Evolutionary conservation across 2,888 invertebrate species (phyloP).

Genomic region (Drosophila nr. perissopoda): DNA sequence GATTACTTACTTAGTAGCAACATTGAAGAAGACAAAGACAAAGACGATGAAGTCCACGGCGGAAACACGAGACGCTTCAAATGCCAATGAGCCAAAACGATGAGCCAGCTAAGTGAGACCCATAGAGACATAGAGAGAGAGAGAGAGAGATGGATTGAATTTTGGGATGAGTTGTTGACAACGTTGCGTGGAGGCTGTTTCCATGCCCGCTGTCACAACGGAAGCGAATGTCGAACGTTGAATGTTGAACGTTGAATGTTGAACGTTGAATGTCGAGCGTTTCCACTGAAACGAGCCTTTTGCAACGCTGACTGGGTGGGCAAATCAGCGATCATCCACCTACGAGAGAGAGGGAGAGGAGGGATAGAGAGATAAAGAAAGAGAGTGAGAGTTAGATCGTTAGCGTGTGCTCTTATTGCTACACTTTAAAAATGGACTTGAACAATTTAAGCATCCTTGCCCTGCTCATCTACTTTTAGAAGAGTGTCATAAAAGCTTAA

Average conservation of each 20-base stretch:
- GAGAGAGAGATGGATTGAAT: not conserved
- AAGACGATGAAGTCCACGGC: constrained; percentile 13
- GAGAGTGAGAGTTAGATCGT: constrained; percentile 7
- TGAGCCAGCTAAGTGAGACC: constrained; percentile 33
- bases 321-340: constrained; percentile 24
- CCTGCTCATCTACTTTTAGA: not conserved
- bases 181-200: constrained; percentile 53
- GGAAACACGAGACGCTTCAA: constrained; percentile 76
- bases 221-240: constrained; percentile 44
- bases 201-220: constrained; percentile 39
- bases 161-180: constrained; percentile 48
- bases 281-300: constrained; percentile 37
- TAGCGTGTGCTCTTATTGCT: constrained; percentile 63
- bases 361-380: not conserved
- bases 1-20: constrained; percentile 74
- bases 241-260: not conserved
- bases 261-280: constrained; percentile 4
- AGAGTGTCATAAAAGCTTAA: not conserved
- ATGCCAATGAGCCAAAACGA: constrained; percentile 70
- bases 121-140: not conserved
- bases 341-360: not conserved
- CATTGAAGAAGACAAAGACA: constrained; percentile 29
- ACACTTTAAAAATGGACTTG: constrained; percentile 48
- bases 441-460: not conserved
- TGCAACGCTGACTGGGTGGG: constrained; percentile 35